Base-by-base conservation (phyloP, 2,888 invertebrate species). In the Hecatera dysodea region DNA sequence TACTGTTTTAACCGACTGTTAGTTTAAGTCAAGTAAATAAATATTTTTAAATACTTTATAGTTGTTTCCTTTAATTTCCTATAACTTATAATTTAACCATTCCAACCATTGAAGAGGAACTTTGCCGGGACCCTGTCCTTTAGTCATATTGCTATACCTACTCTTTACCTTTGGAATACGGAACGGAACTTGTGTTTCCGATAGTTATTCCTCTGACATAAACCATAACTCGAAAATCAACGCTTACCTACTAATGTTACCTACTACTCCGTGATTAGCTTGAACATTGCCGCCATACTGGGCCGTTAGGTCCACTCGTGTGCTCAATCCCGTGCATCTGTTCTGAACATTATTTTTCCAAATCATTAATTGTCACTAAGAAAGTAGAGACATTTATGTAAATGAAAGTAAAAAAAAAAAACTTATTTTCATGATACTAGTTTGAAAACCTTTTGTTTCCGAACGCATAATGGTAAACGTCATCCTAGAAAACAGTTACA, bases 1-100 rank as follows among this genome's bases (percentile, higher is more conserved):
- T 84, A 86, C 82, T 78, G 67, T 77, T 75, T 12, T 77, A 79
- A 80, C 83, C 72, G 84, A 84, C 84, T 84, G 84, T 80, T 84
- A 84, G 62, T 60, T 4, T 85, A 82, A 80, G 78, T 39, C 22
- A 53, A 80, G 52, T 69, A 68, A 76, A 67, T 64, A 5, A 64
- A 53, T 70, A 62, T 42, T 29, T 53, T 19, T 9, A 29, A 46
- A 36, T 36, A n/a, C 36, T 59, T 8, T n/a, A 0, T 24, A 11
- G 2, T 22, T n/a, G n/a, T 50, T 73, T 64, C 62, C 11, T 67
- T 59, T 62, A 24, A 27, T 55, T 56, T 36, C n/a, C 42, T 48
- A 8, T 8, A 24, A n/a, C 33, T 29, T 29, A 2, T 29, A 29
- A 4, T 11, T 11, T 9, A 19, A 17, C 24, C 4, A 6, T 27